Evolutionary conservation across 92 coral and sea anemone genomes (phyloP), one percentile per base, ranked within the genome.

Genomic region (Porites evermanni): DNA sequence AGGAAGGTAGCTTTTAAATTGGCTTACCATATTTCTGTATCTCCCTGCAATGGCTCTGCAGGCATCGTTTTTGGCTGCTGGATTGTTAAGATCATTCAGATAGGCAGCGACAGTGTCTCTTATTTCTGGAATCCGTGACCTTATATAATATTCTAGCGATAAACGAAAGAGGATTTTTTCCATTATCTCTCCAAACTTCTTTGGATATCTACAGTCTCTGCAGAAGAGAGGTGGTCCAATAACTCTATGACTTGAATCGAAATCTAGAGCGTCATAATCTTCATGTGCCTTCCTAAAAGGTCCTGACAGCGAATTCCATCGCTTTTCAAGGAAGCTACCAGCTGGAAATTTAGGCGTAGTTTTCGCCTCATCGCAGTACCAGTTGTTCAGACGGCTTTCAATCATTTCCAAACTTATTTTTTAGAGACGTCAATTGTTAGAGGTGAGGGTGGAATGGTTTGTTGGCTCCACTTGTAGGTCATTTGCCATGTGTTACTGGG

Each of bases 391-490:
- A 8, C 94, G 91, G 60, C 64, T 70, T 29, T 82, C 24, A 18
- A 87, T 91, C 53, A 65, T 17, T 16, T 67, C 59, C 58, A 76
- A 68, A 56, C 77, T 66, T 2, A 5, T 20, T 16, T 4, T 29
- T 85, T 85, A 8, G 11, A 16, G 12, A 13, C 17, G 12, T 76
- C 88, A 16, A 85, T 54, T 47, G 83, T 76, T 1, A 67, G 0
- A 6, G 93, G 79, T 14, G 63, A 74, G 0, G 74, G n/a, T 14
- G 90, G 86, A 23, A 60, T 14, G n/a, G 69, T 16, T 16, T 47
- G 47, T 18, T 74, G 79, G 64, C 90, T 88, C 96, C 96, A 93
- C 59, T 79, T 69, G 76, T 93, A 93, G 0, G 92, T 68, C 17
- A 82, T 92, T 32, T 84, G 92, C 93, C 93, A 93, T 59, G 66